Conservation (phyloP, 2,797 vertebrate genomes). For the Hemitrygon akajei region DNA sequence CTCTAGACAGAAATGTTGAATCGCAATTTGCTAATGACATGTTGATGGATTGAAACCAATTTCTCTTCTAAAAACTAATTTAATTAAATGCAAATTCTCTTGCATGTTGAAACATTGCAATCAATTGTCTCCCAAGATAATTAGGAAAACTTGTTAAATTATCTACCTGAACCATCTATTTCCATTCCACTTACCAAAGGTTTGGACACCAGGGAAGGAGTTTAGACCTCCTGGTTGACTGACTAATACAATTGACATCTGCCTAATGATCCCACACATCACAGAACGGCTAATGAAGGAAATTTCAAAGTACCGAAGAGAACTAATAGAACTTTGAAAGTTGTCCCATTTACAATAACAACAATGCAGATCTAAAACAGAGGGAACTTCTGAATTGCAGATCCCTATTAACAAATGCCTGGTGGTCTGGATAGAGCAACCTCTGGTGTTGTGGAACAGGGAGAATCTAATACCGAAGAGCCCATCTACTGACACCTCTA, state of each 20-base stretch:
- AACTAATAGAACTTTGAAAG: background rate
- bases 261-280: background rate
- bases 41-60: constrained; percentile 21
- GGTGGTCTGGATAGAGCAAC: background rate
- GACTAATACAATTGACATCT: background rate
- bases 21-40: background rate
- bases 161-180: background rate
- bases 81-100: constrained; percentile 17
- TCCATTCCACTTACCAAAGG: background rate
- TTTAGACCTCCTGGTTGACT: background rate
- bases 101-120: background rate
- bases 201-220: background rate
- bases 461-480: background rate
- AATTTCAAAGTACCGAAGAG: background rate
- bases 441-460: background rate
- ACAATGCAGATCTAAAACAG: background rate
- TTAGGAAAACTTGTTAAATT: background rate
- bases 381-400: background rate
- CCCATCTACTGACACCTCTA: no score
- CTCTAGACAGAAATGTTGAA: background rate
- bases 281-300: background rate
- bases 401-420: background rate
- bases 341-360: background rate
- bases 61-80: constrained; percentile 24
- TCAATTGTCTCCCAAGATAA: constrained; percentile 3